Base-by-base conservation (phyloP, 2,888 invertebrate species). In the Chrysolina americana region DNA sequence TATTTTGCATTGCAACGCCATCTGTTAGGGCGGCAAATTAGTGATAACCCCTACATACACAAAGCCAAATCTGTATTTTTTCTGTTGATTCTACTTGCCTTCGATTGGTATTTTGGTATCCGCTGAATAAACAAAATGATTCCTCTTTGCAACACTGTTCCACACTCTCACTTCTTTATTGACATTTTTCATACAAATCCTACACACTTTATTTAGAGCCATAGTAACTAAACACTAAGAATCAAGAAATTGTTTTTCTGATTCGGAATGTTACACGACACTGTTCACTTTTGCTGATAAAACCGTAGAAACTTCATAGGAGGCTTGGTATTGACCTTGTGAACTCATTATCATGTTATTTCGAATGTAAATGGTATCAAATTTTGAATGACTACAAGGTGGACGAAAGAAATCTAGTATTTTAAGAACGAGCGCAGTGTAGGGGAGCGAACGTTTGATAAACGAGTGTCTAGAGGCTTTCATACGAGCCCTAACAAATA, bases 51-150 rank as follows among this genome's bases (percentile, higher is more conserved):
- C n/a, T n/a, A n/a, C 5, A 28, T 28, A 28, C 5, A 28, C 28
- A 28, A 28, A 28, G 5, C 28, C 28, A 28, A 28, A 28, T 28
- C 2, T 28, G 28, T 28, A 28, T 36, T 36, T 36, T 36, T 36
- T 8, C 36, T 36, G 36, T 36, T 36, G 36, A 28, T 8, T 6
- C 36, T 36, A 71, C 77, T 89, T 88, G 88, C 91, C 90, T 87
- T 89, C 87, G 56, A 89, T 87, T 8, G 90, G 90, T 76, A 88
- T 85, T 72, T 88, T 88, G 81, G 87, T 88, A 78, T 93, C 93
- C 0, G 93, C 91, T 76, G 89, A 89, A 83, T 92, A 93, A 72
- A 89, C 91, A 84, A 93, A 93, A 86, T 93, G 92, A 13, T 78
- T 81, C 73, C 85, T 82, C 76, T 82, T 85, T 48, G 77, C 74